These are phyloP conservation scores for Alaudala cheleensis DNA, from an alignment of 2,113 vertebrate species.

Conservation along the genomic window DNA sequence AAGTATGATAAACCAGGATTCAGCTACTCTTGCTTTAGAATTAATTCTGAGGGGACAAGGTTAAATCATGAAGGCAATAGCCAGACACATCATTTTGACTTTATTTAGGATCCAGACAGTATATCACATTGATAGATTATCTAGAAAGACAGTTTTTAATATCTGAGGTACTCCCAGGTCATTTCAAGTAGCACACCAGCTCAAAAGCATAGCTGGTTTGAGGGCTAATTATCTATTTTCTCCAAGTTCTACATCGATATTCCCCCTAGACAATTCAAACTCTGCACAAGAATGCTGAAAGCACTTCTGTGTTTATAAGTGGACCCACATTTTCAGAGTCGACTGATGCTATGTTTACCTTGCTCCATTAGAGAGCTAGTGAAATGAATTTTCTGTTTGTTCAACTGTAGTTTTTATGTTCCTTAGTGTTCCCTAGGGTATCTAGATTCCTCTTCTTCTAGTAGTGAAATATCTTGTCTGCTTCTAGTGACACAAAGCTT, in stretches of 20 bases:
- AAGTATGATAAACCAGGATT: background rate
- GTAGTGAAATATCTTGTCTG: background rate
- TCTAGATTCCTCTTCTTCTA: background rate
- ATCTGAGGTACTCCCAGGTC: background rate
- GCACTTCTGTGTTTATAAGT: background rate
- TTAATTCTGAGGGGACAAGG: background rate
- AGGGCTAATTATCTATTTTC: background rate
- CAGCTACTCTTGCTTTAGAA: background rate
- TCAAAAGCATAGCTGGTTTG: background rate
- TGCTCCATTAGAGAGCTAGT: background rate
- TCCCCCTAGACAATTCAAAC: background rate
- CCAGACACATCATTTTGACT: background rate
- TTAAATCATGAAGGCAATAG: background rate
- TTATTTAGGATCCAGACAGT: background rate
- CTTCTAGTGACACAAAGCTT: background rate
- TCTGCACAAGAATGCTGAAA: background rate
- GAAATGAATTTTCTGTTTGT: background rate
- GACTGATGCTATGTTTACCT: background rate
- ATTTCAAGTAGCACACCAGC: background rate
- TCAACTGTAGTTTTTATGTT: background rate
- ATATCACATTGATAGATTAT: background rate
- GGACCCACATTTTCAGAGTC: background rate
- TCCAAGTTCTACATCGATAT: background rate
- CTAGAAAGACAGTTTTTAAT: background rate
- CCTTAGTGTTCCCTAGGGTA: background rate